Evolutionary conservation across 1,140 invertebrate species (phyloP).

Genomic region (Ceratosolen solmsi): DNA sequence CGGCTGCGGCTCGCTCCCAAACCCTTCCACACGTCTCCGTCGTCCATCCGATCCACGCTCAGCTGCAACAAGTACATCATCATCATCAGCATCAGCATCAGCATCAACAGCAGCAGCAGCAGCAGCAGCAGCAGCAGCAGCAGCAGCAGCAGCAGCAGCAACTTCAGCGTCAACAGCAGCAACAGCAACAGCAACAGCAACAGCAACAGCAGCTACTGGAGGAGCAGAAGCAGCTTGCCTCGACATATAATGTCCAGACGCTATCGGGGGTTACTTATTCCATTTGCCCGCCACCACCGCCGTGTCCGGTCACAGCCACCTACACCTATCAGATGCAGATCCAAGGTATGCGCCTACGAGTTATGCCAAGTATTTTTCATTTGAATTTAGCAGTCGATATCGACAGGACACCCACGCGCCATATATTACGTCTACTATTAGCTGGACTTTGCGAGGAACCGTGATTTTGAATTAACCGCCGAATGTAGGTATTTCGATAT

Average conservation of each 20-base stretch:
- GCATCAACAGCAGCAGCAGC: slow-evolving; percentile 52
- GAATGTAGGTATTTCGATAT: no score
- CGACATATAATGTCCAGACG: slow-evolving; percentile 60
- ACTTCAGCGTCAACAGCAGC: slow-evolving; percentile 51
- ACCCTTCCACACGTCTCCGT: slow-evolving; percentile 50
- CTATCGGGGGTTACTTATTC: slow-evolving; percentile 55
- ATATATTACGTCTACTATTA: no score
- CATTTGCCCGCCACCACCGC: slow-evolving; percentile 52
- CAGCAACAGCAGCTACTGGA: slow-evolving; percentile 55
- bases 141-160: slow-evolving; percentile 60
- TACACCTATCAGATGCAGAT: slow-evolving; percentile 53
- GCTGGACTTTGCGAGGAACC: no score
- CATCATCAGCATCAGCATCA: slow-evolving; percentile 60
- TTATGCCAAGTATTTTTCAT: not conserved
- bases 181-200: slow-evolving; percentile 52
- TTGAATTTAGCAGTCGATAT: no score
- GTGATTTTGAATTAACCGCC: no score
- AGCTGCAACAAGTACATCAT: slow-evolving; percentile 50
- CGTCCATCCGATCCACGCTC: slow-evolving; percentile 47
- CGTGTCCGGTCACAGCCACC: slow-evolving; percentile 41
- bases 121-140: slow-evolving; percentile 50
- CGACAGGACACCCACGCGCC: no score
- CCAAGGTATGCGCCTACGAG: slow-evolving; percentile 10
- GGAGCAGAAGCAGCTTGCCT: slow-evolving; percentile 55
- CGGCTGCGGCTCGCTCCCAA: slow-evolving; percentile 38